Base-by-base conservation (phyloP, 2,797 vertebrate species). In the Lophura swinhoii region DNA sequence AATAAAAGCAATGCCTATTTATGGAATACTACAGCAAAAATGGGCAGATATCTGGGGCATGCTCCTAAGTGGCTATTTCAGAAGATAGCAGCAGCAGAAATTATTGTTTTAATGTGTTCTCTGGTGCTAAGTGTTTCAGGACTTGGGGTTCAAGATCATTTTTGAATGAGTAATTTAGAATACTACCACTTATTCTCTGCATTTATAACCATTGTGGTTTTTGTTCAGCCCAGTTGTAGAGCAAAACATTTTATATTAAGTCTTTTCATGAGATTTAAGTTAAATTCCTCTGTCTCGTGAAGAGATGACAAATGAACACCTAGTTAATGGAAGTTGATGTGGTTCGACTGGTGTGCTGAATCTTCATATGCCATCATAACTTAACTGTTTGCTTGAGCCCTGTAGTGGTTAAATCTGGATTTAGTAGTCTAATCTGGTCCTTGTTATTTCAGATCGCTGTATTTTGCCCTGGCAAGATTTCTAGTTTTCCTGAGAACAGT, bases 401-500 rank as follows among this genome's bases (percentile, higher is more conserved):
- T 62, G 0, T 7, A 48, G 48, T 64, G 74, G 33, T 86, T 90
- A 31, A 51, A 39, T 17, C 23, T 87, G 81, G 62, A 59, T 84
- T 90, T 72, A 68, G 22, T 23, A 51, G 44, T 53, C 41, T 74
- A 21, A 84, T 41, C 39, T 72, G 55, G 9, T 62, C 62, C 68
- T 90, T 10, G 0, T 85, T 84, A 41, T 93, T 90, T 67, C 83
- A 98, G 98, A 71, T 94, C 31, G 68, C 86, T 60, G 94, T 84
- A 31, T 98, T 98, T 93, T 98, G 97, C 94, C 95, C 93, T 58
- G 71, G 84, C 60, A 83, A 96, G 58, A 33, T 59, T 64, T 81
- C 92, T 51, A 22, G 67, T 73, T 67, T 82, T 43, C 58, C 80
- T 53, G 80, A 29, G 28, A 28, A 11, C 24, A 66, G 56, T 5